A percentile compares a stretch with the other conserved stretches of the same genome.
Evolutionary conservation across 2,797 vertebrate genomes (phyloP).

Genomic region (Thalassophryne amazonica): DNA sequence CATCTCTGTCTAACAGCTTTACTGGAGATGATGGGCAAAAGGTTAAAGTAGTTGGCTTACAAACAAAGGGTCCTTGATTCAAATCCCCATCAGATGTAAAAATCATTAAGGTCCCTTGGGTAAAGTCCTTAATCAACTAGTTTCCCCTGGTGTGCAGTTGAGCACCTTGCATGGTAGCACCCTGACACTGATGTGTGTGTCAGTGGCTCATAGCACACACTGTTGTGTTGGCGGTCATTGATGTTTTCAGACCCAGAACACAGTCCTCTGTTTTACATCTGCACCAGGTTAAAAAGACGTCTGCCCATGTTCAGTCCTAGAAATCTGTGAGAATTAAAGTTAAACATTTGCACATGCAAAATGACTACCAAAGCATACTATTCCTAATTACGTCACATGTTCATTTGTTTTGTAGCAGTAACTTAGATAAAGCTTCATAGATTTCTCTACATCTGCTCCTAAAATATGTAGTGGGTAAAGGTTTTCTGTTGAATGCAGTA

Average conservation of each 20-base stretch:
- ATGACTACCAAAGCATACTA: neutral
- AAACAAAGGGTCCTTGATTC: too few relatives aligned
- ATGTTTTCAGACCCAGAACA: neutral
- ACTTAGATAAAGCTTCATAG: too few relatives aligned
- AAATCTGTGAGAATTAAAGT: neutral
- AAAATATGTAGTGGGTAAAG: neutral
- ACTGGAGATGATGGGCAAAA: too few relatives aligned
- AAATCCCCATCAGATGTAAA: too few relatives aligned
- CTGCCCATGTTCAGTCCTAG: neutral
- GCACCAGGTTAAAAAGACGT: neutral
- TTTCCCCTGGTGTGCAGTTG: too few relatives aligned
- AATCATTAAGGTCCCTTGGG: too few relatives aligned
- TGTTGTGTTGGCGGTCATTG: constrained; percentile 4
- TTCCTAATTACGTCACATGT: too few relatives aligned
- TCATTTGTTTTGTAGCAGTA: too few relatives aligned
- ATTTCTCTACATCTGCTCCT: constrained; percentile 3
- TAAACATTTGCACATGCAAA: neutral
- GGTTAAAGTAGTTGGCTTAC: too few relatives aligned
- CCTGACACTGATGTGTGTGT: neutral
- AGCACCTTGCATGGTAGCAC: too few relatives aligned
- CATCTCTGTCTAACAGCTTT: too few relatives aligned
- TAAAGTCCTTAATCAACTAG: too few relatives aligned
- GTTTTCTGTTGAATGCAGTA: neutral
- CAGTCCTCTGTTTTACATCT: constrained; percentile 4
- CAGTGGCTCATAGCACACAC: neutral